Evolutionary conservation across 2,113 vertebrate species (phyloP).

Genomic region (Morone saxatilis): DNA sequence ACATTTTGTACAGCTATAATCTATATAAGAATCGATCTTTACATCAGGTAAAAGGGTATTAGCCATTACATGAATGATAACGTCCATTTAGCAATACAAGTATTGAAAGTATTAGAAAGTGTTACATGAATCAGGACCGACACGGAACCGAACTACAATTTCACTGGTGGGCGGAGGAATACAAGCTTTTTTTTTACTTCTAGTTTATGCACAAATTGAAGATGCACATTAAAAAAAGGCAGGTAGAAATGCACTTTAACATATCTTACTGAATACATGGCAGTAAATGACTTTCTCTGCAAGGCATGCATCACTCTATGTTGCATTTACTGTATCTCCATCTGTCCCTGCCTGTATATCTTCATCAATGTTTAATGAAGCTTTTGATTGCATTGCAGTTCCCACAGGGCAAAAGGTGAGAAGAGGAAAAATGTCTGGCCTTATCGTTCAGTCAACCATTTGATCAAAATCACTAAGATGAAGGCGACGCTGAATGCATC

Average conservation of each 20-base stretch:
- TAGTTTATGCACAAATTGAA: not conserved
- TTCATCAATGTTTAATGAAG: conserved; percentile 42
- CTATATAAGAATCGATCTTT: no score
- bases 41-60: no score
- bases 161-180: no score
- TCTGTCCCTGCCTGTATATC: conserved; percentile 4
- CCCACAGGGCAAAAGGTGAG: not conserved
- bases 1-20: no score
- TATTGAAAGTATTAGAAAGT: no score
- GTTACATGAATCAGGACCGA: no score
- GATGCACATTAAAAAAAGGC: not conserved
- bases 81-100: no score
- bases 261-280: not conserved
- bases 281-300: not conserved
- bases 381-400: conserved; percentile 33
- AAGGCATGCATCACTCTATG: conserved; percentile 17
- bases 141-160: no score
- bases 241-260: not conserved
- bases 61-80: no score
- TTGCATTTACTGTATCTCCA: not conserved
- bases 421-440: not conserved
- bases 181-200: no score
- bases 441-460: not conserved
- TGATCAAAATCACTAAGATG: conserved; percentile 1
- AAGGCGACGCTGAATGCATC: conserved; percentile 15